A percentile compares a stretch with the other conserved stretches of the same genome.
These are phyloP conservation scores for Erythrolamprus reginae DNA, from an alignment of 2,113 vertebrate species.

Conservation along the genomic window DNA sequence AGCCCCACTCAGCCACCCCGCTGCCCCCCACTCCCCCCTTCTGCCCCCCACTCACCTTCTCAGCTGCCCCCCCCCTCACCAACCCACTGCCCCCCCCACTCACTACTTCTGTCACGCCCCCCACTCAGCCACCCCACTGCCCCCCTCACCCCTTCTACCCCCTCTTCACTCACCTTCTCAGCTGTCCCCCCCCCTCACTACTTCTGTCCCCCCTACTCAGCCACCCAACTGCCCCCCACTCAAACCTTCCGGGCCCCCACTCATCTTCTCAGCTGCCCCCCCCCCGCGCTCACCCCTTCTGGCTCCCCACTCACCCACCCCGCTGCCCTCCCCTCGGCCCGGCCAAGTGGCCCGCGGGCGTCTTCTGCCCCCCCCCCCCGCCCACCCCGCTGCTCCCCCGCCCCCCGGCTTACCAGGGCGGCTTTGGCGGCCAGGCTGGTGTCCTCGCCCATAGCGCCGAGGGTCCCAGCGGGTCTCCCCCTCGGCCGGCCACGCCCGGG, in stretches of 20 bases:
- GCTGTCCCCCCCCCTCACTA: background rate
- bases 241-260: too few relatives aligned
- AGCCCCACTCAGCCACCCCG: too few relatives aligned
- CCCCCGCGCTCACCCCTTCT: background rate
- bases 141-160: background rate
- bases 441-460: conserved; percentile 76
- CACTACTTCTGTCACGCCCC: background rate
- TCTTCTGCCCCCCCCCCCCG: too few relatives aligned
- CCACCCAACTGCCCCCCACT: background rate
- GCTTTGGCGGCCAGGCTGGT: conserved; percentile 69
- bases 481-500: conserved; percentile 20
- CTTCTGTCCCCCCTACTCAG: background rate
- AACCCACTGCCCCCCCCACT: background rate
- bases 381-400: too few relatives aligned
- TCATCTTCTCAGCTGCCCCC: background rate
- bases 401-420: conserved; percentile 71
- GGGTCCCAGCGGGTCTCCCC: background rate
- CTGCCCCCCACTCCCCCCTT: background rate
- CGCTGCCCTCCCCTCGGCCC: background rate
- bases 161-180: too few relatives aligned
- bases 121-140: too few relatives aligned
- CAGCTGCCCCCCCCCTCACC: too few relatives aligned
- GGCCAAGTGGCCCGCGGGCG: background rate
- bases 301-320: too few relatives aligned
- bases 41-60: background rate